phyloP scores from a whole-genome alignment of 2,888 invertebrate genomes.

The Arenicola marina region DNA sequence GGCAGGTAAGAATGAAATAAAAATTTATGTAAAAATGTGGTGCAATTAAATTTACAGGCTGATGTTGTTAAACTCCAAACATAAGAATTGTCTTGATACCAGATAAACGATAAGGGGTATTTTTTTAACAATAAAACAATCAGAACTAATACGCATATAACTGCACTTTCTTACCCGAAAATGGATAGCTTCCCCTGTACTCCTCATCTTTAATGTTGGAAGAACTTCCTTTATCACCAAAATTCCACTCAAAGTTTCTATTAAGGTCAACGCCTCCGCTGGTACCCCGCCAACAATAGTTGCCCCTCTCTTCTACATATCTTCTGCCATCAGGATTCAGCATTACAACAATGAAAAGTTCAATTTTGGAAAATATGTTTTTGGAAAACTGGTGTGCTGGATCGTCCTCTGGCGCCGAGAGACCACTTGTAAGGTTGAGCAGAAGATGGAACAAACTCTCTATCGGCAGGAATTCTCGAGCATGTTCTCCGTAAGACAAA shows the following conservation, averaged over 20 bases:
- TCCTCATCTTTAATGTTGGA: slow-evolving; percentile 48
- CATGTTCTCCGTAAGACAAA: slow-evolving; percentile 57
- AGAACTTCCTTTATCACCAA: slow-evolving; percentile 54
- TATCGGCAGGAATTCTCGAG: slow-evolving; percentile 55
- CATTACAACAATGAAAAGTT: slow-evolving; percentile 49
- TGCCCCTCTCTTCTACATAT: slow-evolving; percentile 44
- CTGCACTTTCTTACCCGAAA: slow-evolving; percentile 42
- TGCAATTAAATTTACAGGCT: neutral
- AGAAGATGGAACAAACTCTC: slow-evolving; percentile 50
- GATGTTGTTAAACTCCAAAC: neutral
- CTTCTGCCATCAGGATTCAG: slow-evolving; percentile 56
- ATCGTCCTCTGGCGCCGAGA: slow-evolving; percentile 22
- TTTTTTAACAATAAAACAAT: too few species aligned
- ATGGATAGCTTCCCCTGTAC: slow-evolving; percentile 45
- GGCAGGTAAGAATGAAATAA: neutral
- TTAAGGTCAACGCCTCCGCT: slow-evolving; percentile 56
- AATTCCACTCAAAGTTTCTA: slow-evolving; percentile 58
- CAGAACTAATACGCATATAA: neutral
- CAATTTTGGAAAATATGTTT: slow-evolving; percentile 41
- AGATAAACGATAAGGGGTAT: too few species aligned
- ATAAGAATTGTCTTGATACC: too few species aligned
- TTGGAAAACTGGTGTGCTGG: slow-evolving; percentile 30
- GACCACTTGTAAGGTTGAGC: slow-evolving; percentile 41
- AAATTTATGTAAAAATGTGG: neutral
- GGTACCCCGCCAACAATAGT: slow-evolving; percentile 58